A percentile compares a stretch with the other conserved stretches of the same genome.
Conservation (phyloP, 2,113 vertebrate genomes). For the Eclectus roratus region DNA sequence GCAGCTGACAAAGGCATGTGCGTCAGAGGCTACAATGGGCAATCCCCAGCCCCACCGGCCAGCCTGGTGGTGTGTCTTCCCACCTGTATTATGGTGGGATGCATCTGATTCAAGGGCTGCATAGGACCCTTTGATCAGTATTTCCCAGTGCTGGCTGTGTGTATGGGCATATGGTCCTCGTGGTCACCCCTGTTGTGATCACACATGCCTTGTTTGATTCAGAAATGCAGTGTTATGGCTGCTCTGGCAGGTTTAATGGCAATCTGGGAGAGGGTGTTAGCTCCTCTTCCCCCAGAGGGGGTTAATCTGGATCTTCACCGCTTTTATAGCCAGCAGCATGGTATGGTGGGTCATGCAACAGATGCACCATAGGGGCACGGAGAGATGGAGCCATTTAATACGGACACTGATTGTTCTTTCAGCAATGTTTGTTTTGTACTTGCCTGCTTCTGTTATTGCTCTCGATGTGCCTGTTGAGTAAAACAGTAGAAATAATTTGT, state of each 20-base stretch:
- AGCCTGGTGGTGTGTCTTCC: accelerated
- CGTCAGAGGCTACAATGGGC: accelerated
- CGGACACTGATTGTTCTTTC: accelerated
- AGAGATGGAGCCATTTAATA: accelerated
- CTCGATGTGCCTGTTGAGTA: neutral
- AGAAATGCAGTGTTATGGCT: neutral
- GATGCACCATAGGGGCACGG: accelerated
- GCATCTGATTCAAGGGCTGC: neutral
- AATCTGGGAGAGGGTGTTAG: neutral
- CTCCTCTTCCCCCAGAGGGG: neutral
- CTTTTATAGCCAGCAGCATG: neutral
- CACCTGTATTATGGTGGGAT: neutral
- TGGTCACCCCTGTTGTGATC: accelerated
- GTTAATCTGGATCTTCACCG: neutral
- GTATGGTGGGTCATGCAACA: accelerated
- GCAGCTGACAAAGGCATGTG: accelerated
- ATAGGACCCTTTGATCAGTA: accelerated
- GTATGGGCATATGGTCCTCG: accelerated
- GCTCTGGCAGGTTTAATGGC: neutral
- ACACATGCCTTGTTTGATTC: neutral
- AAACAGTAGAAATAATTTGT: slow-evolving; percentile 4
- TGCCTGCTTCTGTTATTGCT: neutral
- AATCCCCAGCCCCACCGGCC: accelerated
- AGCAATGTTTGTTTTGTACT: neutral
- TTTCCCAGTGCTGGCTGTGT: neutral